Percentiles rank a stretch among this genome's conserved stretches.
phyloP scores from a whole-genome alignment of 1,140 invertebrate species.

The Euwallacea fornicatus region DNA sequence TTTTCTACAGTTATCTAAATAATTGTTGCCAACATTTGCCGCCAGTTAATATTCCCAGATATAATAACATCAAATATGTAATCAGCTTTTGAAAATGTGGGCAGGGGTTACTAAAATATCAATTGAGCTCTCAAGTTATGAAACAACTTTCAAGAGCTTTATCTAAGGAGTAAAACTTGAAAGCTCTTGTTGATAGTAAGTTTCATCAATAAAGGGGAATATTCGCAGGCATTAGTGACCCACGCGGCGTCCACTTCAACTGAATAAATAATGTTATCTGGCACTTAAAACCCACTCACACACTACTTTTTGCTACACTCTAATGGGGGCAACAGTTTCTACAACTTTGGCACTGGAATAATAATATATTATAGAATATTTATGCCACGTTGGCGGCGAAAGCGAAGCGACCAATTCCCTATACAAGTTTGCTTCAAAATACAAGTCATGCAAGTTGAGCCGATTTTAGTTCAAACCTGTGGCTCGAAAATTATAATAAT shows the following conservation, averaged over 20 bases:
- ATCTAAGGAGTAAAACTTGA: no score
- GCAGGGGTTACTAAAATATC: not conserved
- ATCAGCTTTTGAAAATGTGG: not conserved
- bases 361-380: conserved; percentile 21
- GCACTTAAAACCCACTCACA: no score
- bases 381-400: conserved; percentile 24
- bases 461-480: conserved; percentile 25
- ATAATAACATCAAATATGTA: not conserved
- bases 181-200: no score
- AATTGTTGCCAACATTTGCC: not conserved
- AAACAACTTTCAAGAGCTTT: no score
- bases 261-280: no score
- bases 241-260: no score
- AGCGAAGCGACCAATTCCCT: conserved; percentile 2
- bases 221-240: no score
- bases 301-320: no score
- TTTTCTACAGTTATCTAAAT: conserved; percentile 3
- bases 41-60: not conserved
- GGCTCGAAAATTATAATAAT: conserved; percentile 33
- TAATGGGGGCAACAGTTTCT: no score
- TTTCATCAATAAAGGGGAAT: no score
- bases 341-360: conserved; percentile 23
- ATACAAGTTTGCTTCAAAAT: conserved; percentile 22
- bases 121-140: no score
- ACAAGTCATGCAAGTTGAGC: conserved; percentile 33